Evolutionary conservation across 1,140 invertebrate species (phyloP), one percentile per base, ranked within the genome.

Genomic region (Panagrolaimus sp.): DNA sequence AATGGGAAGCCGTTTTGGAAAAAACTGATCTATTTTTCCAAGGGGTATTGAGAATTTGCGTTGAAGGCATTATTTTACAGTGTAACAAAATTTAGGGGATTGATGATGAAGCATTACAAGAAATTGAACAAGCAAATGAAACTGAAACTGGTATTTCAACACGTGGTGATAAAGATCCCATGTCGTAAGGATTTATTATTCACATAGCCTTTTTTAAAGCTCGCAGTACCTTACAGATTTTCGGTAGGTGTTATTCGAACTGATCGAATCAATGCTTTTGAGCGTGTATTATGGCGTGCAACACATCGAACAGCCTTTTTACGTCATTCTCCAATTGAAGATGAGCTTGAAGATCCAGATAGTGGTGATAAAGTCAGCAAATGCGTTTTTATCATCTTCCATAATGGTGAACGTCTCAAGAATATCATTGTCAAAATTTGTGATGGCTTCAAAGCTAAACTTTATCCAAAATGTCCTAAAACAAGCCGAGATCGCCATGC

Each of bases 361-460:
- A 73, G 67, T 31, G 11, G 85, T 20, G 83, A 85, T 46, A 74
- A 76, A 65, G 82, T 85, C 9, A 74, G 80, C 62, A 85, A 85
- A 72, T 83, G 82, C 1, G 84, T 85, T 4, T 85, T 85, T 70
- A 85, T 85, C 57, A 77, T 85, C 48, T 85, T 85, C 68, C 84
- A 85, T 67, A 85, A 85, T 76, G 84, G 84, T 69, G 84, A 85
- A 51, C 79, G 84, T 23, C 73, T 85, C 44, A 83, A 83, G 65
- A 66, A 73, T 9, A 82, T 84, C 68, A 84, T 85, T 51, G 83
- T 85, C 65, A 85, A 84, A 70, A 72, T 75, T 20, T 79, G 57
- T 31, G 80, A 82, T 66, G 81, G 80, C 23, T 82, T 82, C 74
- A 82, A 80, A 61, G 80, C 80, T 13, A 75, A 80, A 44, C 79